Conservation (phyloP, 2,888 invertebrate genomes). For the Dendrolimus pini region DNA sequence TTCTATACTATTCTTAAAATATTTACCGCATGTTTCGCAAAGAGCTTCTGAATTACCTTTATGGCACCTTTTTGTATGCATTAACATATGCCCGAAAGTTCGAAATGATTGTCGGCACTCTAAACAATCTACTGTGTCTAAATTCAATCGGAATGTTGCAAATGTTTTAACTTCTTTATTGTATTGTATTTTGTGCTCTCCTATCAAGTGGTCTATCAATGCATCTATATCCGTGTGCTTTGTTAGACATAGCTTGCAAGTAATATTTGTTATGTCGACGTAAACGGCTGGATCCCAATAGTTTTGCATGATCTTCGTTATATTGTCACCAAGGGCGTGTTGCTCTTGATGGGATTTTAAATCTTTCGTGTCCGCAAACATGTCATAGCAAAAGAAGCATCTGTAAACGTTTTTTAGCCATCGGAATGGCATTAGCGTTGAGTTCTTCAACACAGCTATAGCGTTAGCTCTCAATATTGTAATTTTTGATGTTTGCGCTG, state of each 20-base stretch:
- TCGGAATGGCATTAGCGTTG: conserved; percentile 30
- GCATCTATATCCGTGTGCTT: conserved; percentile 19
- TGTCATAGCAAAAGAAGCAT: conserved; percentile 34
- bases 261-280: conserved; percentile 28
- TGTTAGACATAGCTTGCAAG: conserved; percentile 25
- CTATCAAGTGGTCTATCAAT: conserved; percentile 27
- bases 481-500: background rate
- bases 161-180: conserved; percentile 20
- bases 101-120: conserved; percentile 22
- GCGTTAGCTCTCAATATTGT: conserved; percentile 29
- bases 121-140: conserved; percentile 25
- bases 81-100: conserved; percentile 25
- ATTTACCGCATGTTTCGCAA: conserved; percentile 32
- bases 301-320: conserved; percentile 21
- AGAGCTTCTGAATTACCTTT: conserved; percentile 19
- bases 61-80: conserved; percentile 30
- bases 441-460: conserved; percentile 25
- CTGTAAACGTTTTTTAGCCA: conserved; percentile 28
- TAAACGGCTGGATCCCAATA: conserved; percentile 27
- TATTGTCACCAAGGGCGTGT: conserved; percentile 20
- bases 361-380: conserved; percentile 23
- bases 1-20: conserved; percentile 21
- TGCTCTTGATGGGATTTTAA: conserved; percentile 25
- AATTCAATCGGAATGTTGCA: conserved; percentile 30
- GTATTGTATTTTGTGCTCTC: conserved; percentile 21